Evolutionary conservation across 2,797 vertebrate genomes (phyloP).

Genomic region (Cyprinodon diabolis): DNA sequence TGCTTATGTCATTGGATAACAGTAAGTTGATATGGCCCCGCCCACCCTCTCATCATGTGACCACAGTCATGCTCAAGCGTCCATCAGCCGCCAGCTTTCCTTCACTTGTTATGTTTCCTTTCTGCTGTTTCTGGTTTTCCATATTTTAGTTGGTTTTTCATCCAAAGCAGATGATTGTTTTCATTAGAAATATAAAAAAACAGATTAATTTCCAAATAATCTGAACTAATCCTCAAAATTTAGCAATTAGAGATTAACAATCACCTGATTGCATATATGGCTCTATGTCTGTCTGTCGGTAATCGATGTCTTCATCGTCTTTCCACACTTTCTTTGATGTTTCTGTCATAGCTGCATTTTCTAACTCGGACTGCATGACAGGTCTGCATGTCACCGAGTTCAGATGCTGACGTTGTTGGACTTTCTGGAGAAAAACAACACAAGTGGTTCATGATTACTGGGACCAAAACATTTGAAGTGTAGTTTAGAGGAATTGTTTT

Average conservation of each 20-base stretch:
- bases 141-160: not conserved
- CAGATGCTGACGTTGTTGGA: constrained; percentile 58
- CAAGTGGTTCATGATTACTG: constrained; percentile 56
- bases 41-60: constrained; percentile 31
- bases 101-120: not conserved
- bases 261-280: not conserved
- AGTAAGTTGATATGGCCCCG: constrained; percentile 51
- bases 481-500: not conserved
- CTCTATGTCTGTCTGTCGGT: too few relatives aligned
- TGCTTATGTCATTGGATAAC: constrained; percentile 38
- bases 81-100: not conserved
- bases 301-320: not conserved
- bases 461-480: constrained; percentile 24
- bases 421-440: constrained; percentile 55
- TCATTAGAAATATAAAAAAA: not conserved
- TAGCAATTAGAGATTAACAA: not conserved
- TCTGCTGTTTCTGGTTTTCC: not conserved
- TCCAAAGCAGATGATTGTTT: not conserved
- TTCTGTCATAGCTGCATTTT: constrained; percentile 21
- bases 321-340: not conserved
- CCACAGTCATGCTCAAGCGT: constrained; percentile 31
- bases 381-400: constrained; percentile 62
- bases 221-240: too few relatives aligned
- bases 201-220: not conserved
- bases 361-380: constrained; percentile 68